Base-by-base conservation (phyloP, 2,113 vertebrate genomes). In the Apaloderma vittatum region DNA sequence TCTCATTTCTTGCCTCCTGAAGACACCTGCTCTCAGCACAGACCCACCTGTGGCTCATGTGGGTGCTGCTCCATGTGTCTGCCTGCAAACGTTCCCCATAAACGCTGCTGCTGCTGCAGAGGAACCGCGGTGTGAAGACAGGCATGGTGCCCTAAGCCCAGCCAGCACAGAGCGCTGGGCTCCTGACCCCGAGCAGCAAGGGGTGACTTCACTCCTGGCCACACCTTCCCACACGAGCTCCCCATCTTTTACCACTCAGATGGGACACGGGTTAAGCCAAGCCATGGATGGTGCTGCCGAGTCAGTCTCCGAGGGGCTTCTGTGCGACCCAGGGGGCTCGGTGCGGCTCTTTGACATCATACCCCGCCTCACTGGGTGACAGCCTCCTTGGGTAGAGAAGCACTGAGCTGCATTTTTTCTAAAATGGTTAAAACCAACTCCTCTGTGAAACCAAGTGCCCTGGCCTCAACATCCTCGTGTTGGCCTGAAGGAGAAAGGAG, bases 311-410 rank as follows among this genome's bases (percentile, higher is more conserved):
- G 1, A 49, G 30, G 24, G 52, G 75, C 5, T 94, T 51, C 80
- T 1, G 34, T 0, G 0, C 57, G 49, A 22, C 8, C 5, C 2
- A 3, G 22, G 8, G 65, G 63, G 55, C 46, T 82, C 51, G 2
- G 36, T 6, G 34, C 16, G 67, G 59, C 40, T 32, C n/a, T 10
- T 46, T 61, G 32, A 46, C 46, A 68, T 58, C 88, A 55, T 43
- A 14, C 30, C 57, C 30, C 4, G 3, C 52, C 84, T 63, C 45
- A 9, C 43, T 20, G 19, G 34, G 36, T 27, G 57, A 26, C 19
- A 59, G 61, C 27, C 59, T 66, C 46, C 14, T 36, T 2, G 0
- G 5, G 13, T 27, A 73, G 4, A 62, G 23, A 76, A 70, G 27
- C 36, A 54, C 3, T n/a, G 49, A 90, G 49, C 58, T 76, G 78